Percentiles rank a stretch among this genome's conserved stretches.
Evolutionary conservation across 2,797 vertebrate species (phyloP).

Genomic region (Pampus argenteus): DNA sequence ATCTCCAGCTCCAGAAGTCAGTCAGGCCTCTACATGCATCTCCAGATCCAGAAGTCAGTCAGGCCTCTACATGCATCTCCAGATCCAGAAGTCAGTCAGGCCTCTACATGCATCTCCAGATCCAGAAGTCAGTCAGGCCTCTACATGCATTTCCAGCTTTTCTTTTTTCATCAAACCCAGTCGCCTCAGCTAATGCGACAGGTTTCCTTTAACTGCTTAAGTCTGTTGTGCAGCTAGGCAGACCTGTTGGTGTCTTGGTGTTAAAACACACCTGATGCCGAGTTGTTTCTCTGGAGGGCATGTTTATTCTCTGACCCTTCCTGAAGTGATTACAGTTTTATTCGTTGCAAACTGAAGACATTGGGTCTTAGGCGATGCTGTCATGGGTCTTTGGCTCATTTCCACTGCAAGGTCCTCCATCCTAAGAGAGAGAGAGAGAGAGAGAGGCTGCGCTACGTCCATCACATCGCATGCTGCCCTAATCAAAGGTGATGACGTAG

Average conservation of each 20-base stretch:
- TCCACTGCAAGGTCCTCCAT: slow-evolving; percentile 38
- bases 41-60: too few species aligned
- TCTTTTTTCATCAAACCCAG: slow-evolving; percentile 47
- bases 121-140: too few species aligned
- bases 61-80: slow-evolving; percentile 39
- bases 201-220: slow-evolving; percentile 52
- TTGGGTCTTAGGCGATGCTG: slow-evolving; percentile 23
- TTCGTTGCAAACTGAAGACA: slow-evolving; percentile 25
- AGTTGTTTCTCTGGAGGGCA: slow-evolving; percentile 47
- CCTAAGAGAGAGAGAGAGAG: slow-evolving; percentile 40
- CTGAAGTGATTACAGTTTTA: slow-evolving; percentile 40
- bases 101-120: slow-evolving; percentile 39
- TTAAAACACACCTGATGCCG: slow-evolving; percentile 67
- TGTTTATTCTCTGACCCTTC: slow-evolving; percentile 51
- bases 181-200: slow-evolving; percentile 68
- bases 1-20: slow-evolving; percentile 34
- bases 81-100: too few species aligned
- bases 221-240: slow-evolving; percentile 54
- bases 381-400: slow-evolving; percentile 46
- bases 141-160: slow-evolving; percentile 41
- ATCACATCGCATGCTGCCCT: slow-evolving; percentile 60
- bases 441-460: slow-evolving; percentile 41
- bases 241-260: slow-evolving; percentile 62
- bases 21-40: slow-evolving; percentile 43
- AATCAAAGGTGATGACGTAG: slow-evolving; percentile 80